These are phyloP conservation scores for Drosophila quinaria DNA, from an alignment of 2,888 invertebrate species.

Conservation along the genomic window DNA sequence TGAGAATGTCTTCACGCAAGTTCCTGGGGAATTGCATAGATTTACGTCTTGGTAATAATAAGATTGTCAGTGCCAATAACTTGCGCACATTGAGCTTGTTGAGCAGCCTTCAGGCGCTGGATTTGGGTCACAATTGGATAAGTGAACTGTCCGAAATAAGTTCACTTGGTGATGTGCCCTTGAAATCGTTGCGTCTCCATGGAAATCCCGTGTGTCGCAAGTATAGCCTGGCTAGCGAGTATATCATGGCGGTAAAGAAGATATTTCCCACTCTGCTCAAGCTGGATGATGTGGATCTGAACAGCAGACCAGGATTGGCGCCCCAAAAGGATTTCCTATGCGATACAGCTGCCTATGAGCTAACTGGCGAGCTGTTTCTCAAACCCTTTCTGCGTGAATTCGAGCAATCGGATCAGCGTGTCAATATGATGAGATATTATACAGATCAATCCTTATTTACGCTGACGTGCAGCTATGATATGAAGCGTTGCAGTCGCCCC, in stretches of 20 bases:
- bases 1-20: slow-evolving; percentile 76
- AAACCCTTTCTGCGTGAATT: slow-evolving; percentile 73
- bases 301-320: slow-evolving; percentile 55
- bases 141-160: slow-evolving; percentile 69
- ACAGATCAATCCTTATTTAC: slow-evolving; percentile 76
- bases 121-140: slow-evolving; percentile 81
- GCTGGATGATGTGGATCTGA: slow-evolving; percentile 79
- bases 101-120: slow-evolving; percentile 78
- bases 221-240: slow-evolving; percentile 78
- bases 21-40: slow-evolving; percentile 78
- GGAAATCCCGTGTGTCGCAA: slow-evolving; percentile 82
- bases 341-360: slow-evolving; percentile 78
- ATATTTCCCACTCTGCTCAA: slow-evolving; percentile 76
- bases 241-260: slow-evolving; percentile 70
- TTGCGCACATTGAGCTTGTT: slow-evolving; percentile 73
- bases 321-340: slow-evolving; percentile 80
- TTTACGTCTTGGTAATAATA: slow-evolving; percentile 75
- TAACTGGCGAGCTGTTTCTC: slow-evolving; percentile 75
- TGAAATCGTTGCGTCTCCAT: slow-evolving; percentile 77
- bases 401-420: slow-evolving; percentile 65
- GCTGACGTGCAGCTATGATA: slow-evolving; percentile 74
- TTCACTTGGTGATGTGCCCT: slow-evolving; percentile 67
- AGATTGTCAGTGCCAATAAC: slow-evolving; percentile 69
- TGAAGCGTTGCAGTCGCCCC: slow-evolving; percentile 44
- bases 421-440: slow-evolving; percentile 53